Percentiles rank a stretch among this genome's conserved stretches.
These are phyloP conservation scores for Acrossocheilus fasciatus DNA, from an alignment of 2,797 vertebrate genomes.

Conservation along the genomic window DNA sequence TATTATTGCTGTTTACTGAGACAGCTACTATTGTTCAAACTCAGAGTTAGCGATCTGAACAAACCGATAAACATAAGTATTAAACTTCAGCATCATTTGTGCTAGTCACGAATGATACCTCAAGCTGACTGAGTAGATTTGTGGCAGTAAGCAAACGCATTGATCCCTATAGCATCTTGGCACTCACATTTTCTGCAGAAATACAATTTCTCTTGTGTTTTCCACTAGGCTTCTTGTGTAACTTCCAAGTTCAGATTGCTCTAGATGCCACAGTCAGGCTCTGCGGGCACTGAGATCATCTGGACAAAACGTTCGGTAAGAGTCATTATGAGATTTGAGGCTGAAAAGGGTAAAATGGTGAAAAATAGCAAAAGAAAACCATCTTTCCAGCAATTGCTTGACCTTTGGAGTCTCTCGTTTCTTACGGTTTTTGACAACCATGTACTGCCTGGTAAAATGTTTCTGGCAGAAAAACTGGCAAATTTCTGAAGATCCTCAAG, in stretches of 20 bases:
- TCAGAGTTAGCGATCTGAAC: not conserved
- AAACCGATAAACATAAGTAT: not conserved
- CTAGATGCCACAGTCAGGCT: not conserved
- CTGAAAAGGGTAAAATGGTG: not conserved
- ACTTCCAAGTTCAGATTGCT: not conserved
- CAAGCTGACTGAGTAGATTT: not conserved
- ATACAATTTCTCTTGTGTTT: not conserved
- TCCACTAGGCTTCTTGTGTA: not conserved
- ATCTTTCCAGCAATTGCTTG: not conserved
- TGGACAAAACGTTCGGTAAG: not conserved
- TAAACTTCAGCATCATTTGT: not conserved
- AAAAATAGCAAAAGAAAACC: not conserved
- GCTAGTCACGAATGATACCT: not conserved
- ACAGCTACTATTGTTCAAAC: not conserved
- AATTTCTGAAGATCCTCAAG: not conserved
- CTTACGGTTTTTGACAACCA: not conserved
- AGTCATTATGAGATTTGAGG: constrained; percentile 5
- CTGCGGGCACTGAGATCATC: not conserved
- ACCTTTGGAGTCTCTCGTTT: not conserved
- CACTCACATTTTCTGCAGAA: not conserved
- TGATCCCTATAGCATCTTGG: not conserved
- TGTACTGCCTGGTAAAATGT: not conserved
- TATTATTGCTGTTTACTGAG: not conserved
- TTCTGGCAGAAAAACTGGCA: not conserved
- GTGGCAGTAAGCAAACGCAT: not conserved